Base-by-base conservation (phyloP, 2,797 vertebrate species). In the Enteromius argenteus region DNA sequence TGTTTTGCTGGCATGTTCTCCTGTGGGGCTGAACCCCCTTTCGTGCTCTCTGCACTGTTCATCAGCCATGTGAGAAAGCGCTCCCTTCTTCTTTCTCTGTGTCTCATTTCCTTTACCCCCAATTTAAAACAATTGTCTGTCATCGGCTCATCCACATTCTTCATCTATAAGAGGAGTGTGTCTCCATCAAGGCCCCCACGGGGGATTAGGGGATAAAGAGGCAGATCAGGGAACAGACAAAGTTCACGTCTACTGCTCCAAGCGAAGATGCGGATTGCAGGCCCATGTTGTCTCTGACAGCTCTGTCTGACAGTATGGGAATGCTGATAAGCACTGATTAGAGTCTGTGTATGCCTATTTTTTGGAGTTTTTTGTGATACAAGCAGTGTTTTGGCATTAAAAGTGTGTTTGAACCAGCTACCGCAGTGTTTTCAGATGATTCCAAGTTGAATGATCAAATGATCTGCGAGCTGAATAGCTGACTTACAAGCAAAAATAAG, bases 91-190 rank as follows among this genome's bases (percentile, higher is more conserved):
- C 32, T 79, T 14, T 74, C 35, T 74, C 68, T 11, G 32, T 23
- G 21, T 32, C 17, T 60, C 51, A 19, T 42, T 84, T 49, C 79
- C 23, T 68, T 81, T 51, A 27, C 30, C 21, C 46, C 60, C 73
- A 77, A 76, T 83, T 83, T 77, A 62, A 76, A 86, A 72, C 82
- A 84, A 80, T 66, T 86, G 81, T 44, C 85, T 73, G 76, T 83
- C 69, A 62, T 69, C 17, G 44, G 39, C 66, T 81, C 21, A 32
- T 84, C 72, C 60, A 79, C 51, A 53, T 71, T 71, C 60, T 62
- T 84, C 81, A 86, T 72, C 86, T 77, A 56, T n/a, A 80, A 86
- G 66, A 84, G 39, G 2, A 44, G 69, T 21, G 23, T 39, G 35
- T 66, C 69, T 83, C 72, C 81, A 83, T 83, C 60, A 76, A 3